Conservation (phyloP, 1,140 invertebrate genomes). For the Akabosia matsudoensis region DNA sequence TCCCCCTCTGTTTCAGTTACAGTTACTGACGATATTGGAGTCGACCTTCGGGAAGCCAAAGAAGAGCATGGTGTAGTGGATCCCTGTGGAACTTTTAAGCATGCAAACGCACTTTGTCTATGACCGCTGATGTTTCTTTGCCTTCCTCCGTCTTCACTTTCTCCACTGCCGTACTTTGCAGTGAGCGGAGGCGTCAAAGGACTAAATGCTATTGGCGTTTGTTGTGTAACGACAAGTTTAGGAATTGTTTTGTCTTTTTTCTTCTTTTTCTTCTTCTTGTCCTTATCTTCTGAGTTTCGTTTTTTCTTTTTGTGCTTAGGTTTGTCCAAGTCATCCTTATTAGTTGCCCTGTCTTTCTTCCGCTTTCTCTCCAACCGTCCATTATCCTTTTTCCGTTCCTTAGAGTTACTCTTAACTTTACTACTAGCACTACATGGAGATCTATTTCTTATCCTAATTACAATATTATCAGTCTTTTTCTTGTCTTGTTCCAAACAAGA, state of each 20-base stretch:
- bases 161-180: not conserved
- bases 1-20: conserved; percentile 21
- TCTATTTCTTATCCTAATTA: not conserved
- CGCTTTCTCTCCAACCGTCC: not conserved
- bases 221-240: not conserved
- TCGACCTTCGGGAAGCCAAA: not conserved
- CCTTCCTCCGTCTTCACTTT: not conserved
- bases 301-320: not conserved
- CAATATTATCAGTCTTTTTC: conserved; percentile 17
- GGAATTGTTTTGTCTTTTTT: not conserved
- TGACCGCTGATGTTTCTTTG: not conserved
- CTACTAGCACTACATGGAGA: not conserved
- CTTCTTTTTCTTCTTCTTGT: not conserved
- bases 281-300: not conserved
- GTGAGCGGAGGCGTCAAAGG: conserved; percentile 3
- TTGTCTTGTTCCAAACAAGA: not conserved
- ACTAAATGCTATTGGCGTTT: not conserved
- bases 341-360: not conserved
- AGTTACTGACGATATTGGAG: conserved; percentile 21
- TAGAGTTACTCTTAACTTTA: not conserved
- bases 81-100: not conserved
- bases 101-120: not conserved
- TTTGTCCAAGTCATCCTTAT: not conserved
- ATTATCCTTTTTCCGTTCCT: not conserved
- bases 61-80: not conserved